Conservation (phyloP, 2,113 vertebrate species). For the Smithornis capensis region DNA sequence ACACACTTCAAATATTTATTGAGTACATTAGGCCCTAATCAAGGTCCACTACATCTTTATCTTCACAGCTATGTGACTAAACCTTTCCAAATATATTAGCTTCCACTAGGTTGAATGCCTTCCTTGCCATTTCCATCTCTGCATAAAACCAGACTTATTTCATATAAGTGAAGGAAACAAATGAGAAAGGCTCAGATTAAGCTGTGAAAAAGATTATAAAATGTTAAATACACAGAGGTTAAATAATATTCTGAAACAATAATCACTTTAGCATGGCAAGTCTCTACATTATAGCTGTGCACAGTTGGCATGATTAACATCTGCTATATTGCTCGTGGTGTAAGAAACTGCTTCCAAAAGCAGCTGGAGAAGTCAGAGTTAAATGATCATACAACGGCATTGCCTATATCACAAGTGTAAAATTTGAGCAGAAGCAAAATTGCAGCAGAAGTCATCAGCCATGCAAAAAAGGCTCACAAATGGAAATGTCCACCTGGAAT, state of each 20-base stretch:
- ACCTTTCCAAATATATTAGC: not conserved
- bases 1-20: not conserved
- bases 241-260: not conserved
- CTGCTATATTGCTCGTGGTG: not conserved
- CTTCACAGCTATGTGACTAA: not conserved
- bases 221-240: not conserved
- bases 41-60: not conserved
- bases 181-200: not conserved
- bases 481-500: not conserved
- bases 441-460: not conserved
- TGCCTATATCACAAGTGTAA: not conserved
- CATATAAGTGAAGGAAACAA: not conserved
- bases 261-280: not conserved
- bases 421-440: not conserved
- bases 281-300: not conserved
- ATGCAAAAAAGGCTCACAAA: not conserved
- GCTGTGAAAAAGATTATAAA: not conserved
- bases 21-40: not conserved
- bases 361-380: not conserved
- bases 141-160: not conserved
- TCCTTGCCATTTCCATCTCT: not conserved
- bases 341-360: not conserved
- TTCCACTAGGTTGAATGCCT: not conserved
- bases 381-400: not conserved
- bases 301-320: not conserved